Conservation (phyloP, 2,113 vertebrate genomes). For the Xyrauchen texanus region DNA sequence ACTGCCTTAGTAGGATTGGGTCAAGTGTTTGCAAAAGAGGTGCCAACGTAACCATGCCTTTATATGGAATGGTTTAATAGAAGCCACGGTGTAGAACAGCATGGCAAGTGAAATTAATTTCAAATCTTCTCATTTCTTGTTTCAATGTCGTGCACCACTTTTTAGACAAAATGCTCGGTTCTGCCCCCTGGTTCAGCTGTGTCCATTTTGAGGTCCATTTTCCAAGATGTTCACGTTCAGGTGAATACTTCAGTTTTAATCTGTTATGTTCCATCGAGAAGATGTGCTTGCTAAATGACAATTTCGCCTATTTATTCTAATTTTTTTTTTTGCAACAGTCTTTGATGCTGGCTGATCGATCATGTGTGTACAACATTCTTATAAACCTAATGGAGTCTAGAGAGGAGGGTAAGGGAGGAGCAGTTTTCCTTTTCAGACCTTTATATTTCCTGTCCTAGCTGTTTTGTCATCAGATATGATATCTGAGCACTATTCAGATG, state of each 20-base stretch:
- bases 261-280: background rate
- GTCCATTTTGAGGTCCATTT: slow-evolving; percentile 91
- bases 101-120: background rate
- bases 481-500: too few relatives aligned
- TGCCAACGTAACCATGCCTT: too few relatives aligned
- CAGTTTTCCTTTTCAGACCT: too few relatives aligned
- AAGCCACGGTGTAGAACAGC: background rate
- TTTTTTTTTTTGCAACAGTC: slow-evolving; percentile 73
- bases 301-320: background rate
- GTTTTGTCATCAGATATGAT: too few relatives aligned
- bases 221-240: slow-evolving; percentile 95
- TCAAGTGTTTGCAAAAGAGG: too few relatives aligned
- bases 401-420: slow-evolving; percentile 83
- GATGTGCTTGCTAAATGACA: background rate
- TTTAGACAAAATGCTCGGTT: slow-evolving; percentile 79
- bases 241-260: slow-evolving; percentile 65
- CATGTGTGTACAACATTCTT: slow-evolving; percentile 91
- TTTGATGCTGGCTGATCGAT: slow-evolving; percentile 84
- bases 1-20: too few relatives aligned
- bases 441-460: too few relatives aligned
- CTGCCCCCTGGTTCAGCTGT: slow-evolving; percentile 87
- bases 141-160: background rate
- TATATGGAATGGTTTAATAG: too few relatives aligned
- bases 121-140: background rate
- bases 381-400: slow-evolving; percentile 89